Percentiles rank a stretch among this genome's conserved stretches.
These are phyloP conservation scores for Onychorhynchus coronatus DNA, from an alignment of 2,113 vertebrate species.

Conservation along the genomic window DNA sequence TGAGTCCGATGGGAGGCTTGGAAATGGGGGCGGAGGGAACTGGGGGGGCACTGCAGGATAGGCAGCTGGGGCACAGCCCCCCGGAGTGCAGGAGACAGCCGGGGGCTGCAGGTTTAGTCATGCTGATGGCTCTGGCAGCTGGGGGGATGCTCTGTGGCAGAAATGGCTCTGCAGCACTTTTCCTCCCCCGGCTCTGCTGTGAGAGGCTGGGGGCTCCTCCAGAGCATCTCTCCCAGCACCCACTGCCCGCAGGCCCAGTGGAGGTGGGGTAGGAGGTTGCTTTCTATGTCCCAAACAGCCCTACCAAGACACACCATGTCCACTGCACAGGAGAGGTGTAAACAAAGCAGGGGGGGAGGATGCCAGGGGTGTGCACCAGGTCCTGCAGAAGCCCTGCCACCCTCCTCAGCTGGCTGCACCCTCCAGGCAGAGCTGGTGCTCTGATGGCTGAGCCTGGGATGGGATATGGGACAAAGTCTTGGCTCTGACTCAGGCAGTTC, in stretches of 20 bases:
- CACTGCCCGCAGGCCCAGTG: accelerated
- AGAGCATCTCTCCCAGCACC: neutral
- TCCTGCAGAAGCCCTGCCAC: neutral
- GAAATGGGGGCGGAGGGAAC: neutral
- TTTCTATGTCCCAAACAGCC: neutral
- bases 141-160: neutral
- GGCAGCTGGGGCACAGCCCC: neutral
- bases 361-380: neutral
- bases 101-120: neutral
- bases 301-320: neutral
- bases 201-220: neutral
- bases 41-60: neutral
- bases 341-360: neutral
- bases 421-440: neutral
- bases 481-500: neutral
- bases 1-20: neutral
- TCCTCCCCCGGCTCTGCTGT: neutral
- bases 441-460: neutral
- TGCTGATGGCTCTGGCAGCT: neutral
- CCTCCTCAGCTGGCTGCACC: accelerated
- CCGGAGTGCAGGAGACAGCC: accelerated
- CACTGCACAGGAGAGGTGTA: neutral
- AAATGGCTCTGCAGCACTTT: neutral
- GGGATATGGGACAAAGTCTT: neutral
- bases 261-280: neutral